phyloP scores from a whole-genome alignment of 2,888 invertebrate genomes.

The Clistopyga incitator region DNA sequence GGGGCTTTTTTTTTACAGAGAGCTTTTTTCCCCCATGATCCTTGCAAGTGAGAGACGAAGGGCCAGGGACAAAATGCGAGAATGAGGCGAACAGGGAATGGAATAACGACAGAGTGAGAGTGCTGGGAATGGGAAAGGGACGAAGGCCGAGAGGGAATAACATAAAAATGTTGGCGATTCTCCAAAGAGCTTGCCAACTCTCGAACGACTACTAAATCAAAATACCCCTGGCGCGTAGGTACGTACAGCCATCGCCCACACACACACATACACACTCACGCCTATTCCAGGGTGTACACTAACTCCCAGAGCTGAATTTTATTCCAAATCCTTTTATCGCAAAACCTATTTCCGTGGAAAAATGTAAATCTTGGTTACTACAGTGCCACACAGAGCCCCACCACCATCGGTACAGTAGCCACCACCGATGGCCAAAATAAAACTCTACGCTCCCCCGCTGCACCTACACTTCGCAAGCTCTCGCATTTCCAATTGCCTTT shows the following conservation, averaged over 20 bases:
- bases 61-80: slow-evolving; percentile 55
- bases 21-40: slow-evolving; percentile 20
- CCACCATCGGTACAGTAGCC: slow-evolving; percentile 29
- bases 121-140: slow-evolving; percentile 49
- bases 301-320: slow-evolving; percentile 77
- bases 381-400: slow-evolving; percentile 59
- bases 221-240: slow-evolving; percentile 74
- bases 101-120: slow-evolving; percentile 37
- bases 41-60: slow-evolving; percentile 18
- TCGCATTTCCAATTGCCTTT: slow-evolving; percentile 10
- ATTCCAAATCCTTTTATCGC: slow-evolving; percentile 82
- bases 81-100: slow-evolving; percentile 51
- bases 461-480: slow-evolving; percentile 44
- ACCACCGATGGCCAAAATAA: slow-evolving; percentile 61
- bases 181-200: slow-evolving; percentile 83
- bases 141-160: slow-evolving; percentile 74
- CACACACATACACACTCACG: slow-evolving; percentile 18
- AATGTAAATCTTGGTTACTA: slow-evolving; percentile 79
- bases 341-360: slow-evolving; percentile 80
- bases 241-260: slow-evolving; percentile 45
- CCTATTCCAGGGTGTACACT: slow-evolving; percentile 45
- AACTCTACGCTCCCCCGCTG: slow-evolving; percentile 57
- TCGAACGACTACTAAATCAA: slow-evolving; percentile 83
- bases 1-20: not conserved
- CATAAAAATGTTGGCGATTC: slow-evolving; percentile 80